A percentile compares a stretch with the other conserved stretches of the same genome.
phyloP scores from a whole-genome alignment of 2,888 invertebrate genomes.

The Nomada flava region DNA sequence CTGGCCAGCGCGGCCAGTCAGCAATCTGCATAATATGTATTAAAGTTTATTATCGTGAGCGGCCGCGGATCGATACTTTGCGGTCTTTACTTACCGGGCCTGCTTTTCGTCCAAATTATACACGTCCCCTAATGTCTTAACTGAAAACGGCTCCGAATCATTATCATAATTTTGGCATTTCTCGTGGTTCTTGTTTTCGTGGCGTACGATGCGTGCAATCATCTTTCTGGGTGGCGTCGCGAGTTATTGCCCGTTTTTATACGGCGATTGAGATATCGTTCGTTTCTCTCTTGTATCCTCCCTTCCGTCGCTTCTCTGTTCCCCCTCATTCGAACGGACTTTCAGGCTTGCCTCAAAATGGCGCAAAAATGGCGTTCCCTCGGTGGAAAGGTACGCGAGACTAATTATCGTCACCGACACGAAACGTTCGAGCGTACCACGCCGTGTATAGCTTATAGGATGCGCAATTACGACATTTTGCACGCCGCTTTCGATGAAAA shows the following conservation, averaged over 20 bases:
- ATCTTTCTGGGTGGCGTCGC: constrained; percentile 81
- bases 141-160: constrained; percentile 82
- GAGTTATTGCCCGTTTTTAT: constrained; percentile 81
- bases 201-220: constrained; percentile 78
- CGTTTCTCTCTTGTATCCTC: background rate
- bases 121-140: constrained; percentile 83
- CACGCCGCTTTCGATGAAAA: constrained; percentile 5
- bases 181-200: constrained; percentile 75
- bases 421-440: background rate
- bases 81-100: constrained; percentile 77
- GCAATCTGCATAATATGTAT: constrained; percentile 80
- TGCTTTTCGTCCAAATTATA: constrained; percentile 82
- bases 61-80: constrained; percentile 66
- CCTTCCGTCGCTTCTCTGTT: too few species aligned
- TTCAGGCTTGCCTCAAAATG: constrained; percentile 18
- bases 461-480: background rate
- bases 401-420: constrained; percentile 25
- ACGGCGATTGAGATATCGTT: constrained; percentile 81
- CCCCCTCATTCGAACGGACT: too few species aligned
- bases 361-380: constrained; percentile 1
- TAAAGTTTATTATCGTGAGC: constrained; percentile 81
- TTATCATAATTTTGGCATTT: constrained; percentile 84
- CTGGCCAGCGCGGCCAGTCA: constrained; percentile 27
- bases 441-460: background rate
- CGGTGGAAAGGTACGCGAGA: background rate